A percentile compares a stretch with the other conserved stretches of the same genome.
phyloP scores from a whole-genome alignment of 2,113 vertebrate species.

The Sturnira hondurensis region DNA sequence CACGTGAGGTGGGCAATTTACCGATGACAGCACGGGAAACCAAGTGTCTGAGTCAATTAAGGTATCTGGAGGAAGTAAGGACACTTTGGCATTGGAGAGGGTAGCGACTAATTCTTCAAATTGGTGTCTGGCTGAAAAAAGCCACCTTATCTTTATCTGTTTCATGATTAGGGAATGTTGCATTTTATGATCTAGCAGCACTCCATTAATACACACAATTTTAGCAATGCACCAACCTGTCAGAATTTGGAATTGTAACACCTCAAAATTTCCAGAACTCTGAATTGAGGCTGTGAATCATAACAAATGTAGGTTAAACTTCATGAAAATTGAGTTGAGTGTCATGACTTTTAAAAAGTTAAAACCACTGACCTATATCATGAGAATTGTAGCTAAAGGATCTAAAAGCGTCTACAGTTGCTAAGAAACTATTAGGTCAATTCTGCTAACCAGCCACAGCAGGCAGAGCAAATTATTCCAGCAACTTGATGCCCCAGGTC shows the following conservation, averaged over 20 bases:
- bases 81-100: neutral
- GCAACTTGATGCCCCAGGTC: neutral
- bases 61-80: neutral
- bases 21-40: neutral
- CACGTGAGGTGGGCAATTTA: neutral
- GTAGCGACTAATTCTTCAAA: neutral
- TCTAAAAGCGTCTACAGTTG: neutral
- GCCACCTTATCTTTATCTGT: neutral
- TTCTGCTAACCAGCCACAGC: conserved; percentile 33
- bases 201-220: neutral
- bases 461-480: neutral
- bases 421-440: conserved; percentile 36
- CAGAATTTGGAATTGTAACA: neutral
- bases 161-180: neutral
- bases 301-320: conserved; percentile 7
- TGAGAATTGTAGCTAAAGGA: conserved; percentile 22
- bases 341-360: conserved; percentile 14
- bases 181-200: neutral
- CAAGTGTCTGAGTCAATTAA: neutral
- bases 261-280: neutral
- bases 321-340: neutral
- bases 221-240: neutral
- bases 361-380: conserved; percentile 4
- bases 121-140: neutral
- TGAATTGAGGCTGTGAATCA: neutral